Conservation (phyloP, 1,140 invertebrate genomes). For the Notospermus geniculatus region DNA sequence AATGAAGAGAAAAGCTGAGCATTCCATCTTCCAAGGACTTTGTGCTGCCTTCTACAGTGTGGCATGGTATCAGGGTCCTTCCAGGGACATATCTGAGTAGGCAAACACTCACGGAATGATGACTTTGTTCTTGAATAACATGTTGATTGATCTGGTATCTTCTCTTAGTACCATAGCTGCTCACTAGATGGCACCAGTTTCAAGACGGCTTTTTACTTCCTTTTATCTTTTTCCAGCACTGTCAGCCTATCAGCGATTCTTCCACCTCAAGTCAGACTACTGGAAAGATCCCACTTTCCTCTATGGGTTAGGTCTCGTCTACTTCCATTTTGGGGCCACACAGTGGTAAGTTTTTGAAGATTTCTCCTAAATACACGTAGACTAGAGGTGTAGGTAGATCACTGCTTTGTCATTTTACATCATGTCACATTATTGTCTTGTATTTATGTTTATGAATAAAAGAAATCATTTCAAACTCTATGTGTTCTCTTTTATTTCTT, state of each 20-base stretch:
- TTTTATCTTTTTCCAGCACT: conserved; percentile 67
- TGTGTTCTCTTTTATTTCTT: not conserved
- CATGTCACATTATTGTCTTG: not conserved
- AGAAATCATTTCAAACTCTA: not conserved
- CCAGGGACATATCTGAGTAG: no score
- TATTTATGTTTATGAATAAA: not conserved
- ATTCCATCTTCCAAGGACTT: not conserved
- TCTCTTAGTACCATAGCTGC: no score
- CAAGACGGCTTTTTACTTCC: no score
- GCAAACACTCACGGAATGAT: no score
- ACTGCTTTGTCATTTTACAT: not conserved
- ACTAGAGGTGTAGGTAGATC: not conserved
- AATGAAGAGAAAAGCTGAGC: not conserved
- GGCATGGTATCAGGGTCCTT: not conserved
- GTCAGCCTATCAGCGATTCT: conserved; percentile 93
- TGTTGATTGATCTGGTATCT: no score
- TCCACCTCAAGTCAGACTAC: conserved; percentile 65
- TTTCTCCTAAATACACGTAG: not conserved
- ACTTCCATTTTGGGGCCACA: conserved; percentile 93
- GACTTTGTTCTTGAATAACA: no score
- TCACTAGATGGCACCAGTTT: no score
- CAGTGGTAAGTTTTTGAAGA: conserved; percentile 77
- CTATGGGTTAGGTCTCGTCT: conserved; percentile 90
- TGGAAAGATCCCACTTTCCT: conserved; percentile 89
- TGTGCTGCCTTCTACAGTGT: not conserved